These are phyloP conservation scores for Mylabris phalerata DNA, from an alignment of 1,140 invertebrate genomes.

Conservation along the genomic window DNA sequence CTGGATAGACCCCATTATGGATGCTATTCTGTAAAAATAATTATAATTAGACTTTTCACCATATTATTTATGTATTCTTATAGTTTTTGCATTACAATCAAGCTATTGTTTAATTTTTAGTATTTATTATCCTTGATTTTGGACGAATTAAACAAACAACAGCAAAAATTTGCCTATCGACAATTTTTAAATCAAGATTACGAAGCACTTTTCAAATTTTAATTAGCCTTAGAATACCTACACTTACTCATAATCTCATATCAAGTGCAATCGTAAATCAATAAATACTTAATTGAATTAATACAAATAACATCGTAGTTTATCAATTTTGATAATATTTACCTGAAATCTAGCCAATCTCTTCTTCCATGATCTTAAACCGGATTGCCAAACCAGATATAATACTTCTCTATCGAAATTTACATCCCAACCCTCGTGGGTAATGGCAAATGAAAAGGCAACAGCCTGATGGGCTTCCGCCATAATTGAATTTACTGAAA, in stretches of 20 bases:
- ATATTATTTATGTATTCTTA: too few relatives aligned
- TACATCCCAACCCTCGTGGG: slow-evolving; percentile 95
- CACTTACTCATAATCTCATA: too few relatives aligned
- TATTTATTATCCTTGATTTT: too few relatives aligned
- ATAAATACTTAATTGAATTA: too few relatives aligned
- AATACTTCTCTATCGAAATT: slow-evolving; percentile 94
- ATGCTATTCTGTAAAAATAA: slow-evolving; percentile 79
- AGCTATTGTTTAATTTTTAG: too few relatives aligned
- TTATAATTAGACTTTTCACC: neutral
- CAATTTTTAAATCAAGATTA: too few relatives aligned
- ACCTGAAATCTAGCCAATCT: slow-evolving; percentile 79
- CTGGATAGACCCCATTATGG: slow-evolving; percentile 91
- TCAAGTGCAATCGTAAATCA: too few relatives aligned
- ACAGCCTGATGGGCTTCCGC: slow-evolving; percentile 98
- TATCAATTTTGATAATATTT: slow-evolving; percentile 35
- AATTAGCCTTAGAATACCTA: too few relatives aligned
- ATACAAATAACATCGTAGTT: neutral
- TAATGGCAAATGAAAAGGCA: slow-evolving; percentile 95
- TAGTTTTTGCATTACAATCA: too few relatives aligned
- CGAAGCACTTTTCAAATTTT: too few relatives aligned
- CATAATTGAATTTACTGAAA: slow-evolving; percentile 51
- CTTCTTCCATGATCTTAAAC: slow-evolving; percentile 90
- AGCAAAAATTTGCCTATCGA: too few relatives aligned
- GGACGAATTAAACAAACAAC: too few relatives aligned
- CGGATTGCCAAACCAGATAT: slow-evolving; percentile 84